Percentiles rank a stretch among this genome's conserved stretches.
Evolutionary conservation across 1,140 invertebrate species (phyloP).

Genomic region (Camponotus floridanus): DNA sequence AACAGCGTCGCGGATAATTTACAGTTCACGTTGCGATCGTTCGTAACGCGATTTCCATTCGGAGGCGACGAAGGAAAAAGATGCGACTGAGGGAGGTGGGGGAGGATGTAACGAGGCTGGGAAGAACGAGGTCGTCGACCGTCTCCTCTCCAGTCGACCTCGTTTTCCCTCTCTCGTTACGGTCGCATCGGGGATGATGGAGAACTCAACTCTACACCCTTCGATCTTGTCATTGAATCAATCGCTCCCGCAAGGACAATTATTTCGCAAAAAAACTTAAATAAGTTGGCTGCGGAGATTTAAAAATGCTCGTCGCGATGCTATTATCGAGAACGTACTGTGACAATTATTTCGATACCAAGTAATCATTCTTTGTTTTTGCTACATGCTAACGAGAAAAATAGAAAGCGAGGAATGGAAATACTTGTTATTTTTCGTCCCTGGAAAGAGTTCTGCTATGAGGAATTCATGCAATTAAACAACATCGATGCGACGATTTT

Average conservation of each 20-base stretch:
- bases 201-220: conserved; percentile 18
- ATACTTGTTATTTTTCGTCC: conserved; percentile 18
- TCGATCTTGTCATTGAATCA: conserved; percentile 54
- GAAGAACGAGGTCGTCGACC: conserved; percentile 37
- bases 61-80: conserved; percentile 41
- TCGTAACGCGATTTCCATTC: conserved; percentile 54
- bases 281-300: conserved; percentile 17
- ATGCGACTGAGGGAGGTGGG: not conserved
- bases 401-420: not conserved
- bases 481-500: conserved; percentile 6
- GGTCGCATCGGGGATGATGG: not conserved
- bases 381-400: not conserved
- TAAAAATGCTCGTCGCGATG: conserved; percentile 13
- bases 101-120: conserved; percentile 12
- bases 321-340: not conserved
- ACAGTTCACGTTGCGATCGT: conserved; percentile 19
- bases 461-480: conserved; percentile 31
- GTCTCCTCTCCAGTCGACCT: conserved; percentile 36
- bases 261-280: conserved; percentile 34
- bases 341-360: conserved; percentile 21
- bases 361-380: conserved; percentile 26
- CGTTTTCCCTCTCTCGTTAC: conserved; percentile 40
- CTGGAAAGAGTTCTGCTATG: conserved; percentile 7
- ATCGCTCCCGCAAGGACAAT: conserved; percentile 42
- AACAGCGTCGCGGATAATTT: conserved; percentile 44